Evolutionary conservation across 2,113 vertebrate genomes (phyloP).

Genomic region (Sinocyclocheilus grahami): DNA sequence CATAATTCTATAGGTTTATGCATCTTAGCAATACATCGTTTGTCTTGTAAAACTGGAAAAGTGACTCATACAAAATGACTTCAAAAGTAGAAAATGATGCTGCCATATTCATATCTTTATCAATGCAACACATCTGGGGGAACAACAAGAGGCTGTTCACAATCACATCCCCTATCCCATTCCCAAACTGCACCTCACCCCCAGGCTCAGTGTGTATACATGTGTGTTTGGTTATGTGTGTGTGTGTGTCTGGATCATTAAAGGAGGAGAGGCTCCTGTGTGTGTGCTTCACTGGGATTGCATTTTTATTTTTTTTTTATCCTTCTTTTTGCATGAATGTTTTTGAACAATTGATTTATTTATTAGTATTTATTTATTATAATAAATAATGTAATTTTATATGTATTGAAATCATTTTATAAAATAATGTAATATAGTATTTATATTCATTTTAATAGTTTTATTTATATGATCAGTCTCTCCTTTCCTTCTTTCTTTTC

Average conservation of each 20-base stretch:
- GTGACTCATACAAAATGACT: not conserved
- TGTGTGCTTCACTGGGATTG: constrained; percentile 58
- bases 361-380: no score
- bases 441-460: not conserved
- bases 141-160: constrained; percentile 83
- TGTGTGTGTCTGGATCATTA: constrained; percentile 33
- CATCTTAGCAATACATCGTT: not conserved
- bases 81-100: not conserved
- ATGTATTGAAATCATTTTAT: not conserved
- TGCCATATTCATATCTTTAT: constrained; percentile 4
- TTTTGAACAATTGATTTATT: no score
- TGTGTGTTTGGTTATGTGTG: constrained; percentile 29
- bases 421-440: not conserved
- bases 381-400: no score
- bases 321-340: not conserved
- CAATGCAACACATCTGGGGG: constrained; percentile 14
- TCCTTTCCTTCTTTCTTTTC: not conserved
- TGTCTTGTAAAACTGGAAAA: not conserved
- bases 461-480: not conserved
- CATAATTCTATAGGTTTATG: not conserved
- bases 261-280: not conserved
- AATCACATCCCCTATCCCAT: constrained; percentile 60
- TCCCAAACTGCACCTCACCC: constrained; percentile 80
- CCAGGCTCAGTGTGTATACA: constrained; percentile 26
- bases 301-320: constrained; percentile 55